Evolutionary conservation across 2,113 vertebrate genomes (phyloP).

Genomic region (Gila orcuttii): DNA sequence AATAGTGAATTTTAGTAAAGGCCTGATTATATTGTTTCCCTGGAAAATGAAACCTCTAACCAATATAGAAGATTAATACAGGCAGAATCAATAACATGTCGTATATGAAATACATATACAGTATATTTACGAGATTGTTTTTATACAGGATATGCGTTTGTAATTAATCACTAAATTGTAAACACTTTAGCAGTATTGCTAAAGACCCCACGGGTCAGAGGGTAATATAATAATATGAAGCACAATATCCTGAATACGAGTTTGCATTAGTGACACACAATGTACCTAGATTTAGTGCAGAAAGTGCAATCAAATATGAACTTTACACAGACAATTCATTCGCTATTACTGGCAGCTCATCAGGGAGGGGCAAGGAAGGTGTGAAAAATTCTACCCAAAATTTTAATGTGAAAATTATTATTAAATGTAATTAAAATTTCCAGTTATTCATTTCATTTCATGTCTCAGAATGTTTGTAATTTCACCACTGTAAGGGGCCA

Average conservation of each 20-base stretch:
- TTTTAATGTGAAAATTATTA: too few relatives aligned
- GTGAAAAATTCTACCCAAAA: too few relatives aligned
- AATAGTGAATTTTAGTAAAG: neutral
- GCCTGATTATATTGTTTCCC: neutral
- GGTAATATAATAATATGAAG: constrained; percentile 1
- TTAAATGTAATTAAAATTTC: too few relatives aligned
- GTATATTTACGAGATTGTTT: neutral
- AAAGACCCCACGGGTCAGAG: neutral
- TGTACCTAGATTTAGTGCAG: neutral
- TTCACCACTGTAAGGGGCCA: too few relatives aligned
- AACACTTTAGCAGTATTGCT: neutral
- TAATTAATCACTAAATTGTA: neutral
- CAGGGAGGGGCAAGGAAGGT: too few relatives aligned
- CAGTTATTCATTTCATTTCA: too few relatives aligned
- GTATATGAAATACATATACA: too few relatives aligned
- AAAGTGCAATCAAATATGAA: constrained; percentile 18
- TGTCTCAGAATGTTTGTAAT: too few relatives aligned
- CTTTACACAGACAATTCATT: neutral
- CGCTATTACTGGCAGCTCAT: neutral
- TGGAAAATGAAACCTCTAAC: neutral
- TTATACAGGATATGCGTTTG: neutral
- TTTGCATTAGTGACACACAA: neutral
- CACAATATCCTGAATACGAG: neutral
- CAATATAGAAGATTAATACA: too few relatives aligned
- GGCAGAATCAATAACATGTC: too few relatives aligned